Conservation (phyloP, 2,113 vertebrate genomes). For the Nothobranchius kuhntae region DNA sequence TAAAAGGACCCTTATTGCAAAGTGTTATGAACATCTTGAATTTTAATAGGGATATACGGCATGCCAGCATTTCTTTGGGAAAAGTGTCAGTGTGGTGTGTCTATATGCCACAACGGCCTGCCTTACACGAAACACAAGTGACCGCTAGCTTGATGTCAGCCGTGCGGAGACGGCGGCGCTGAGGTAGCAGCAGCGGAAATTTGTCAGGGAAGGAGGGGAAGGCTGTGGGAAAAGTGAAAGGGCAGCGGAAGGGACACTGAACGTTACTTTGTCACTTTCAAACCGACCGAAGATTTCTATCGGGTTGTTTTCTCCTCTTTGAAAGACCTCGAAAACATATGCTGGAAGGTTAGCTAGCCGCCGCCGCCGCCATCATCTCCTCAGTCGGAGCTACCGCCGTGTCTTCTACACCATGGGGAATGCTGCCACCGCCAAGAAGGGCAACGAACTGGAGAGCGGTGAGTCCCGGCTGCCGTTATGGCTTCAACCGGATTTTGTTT, state of each 20-base stretch:
- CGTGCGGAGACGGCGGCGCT: slow-evolving; percentile 23
- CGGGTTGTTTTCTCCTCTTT: slow-evolving; percentile 20
- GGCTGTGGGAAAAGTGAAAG: slow-evolving; percentile 22
- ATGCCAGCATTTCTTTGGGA: no score
- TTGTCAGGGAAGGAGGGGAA: slow-evolving; percentile 34
- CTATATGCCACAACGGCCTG: not conserved
- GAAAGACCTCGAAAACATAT: slow-evolving; percentile 34
- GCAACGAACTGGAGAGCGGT: slow-evolving; percentile 97
- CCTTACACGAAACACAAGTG: slow-evolving; percentile 44
- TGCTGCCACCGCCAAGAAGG: slow-evolving; percentile 94
- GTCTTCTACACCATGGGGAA: slow-evolving; percentile 88
- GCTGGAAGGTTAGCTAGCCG: slow-evolving; percentile 63
- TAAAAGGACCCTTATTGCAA: no score
- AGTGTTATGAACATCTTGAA: no score
- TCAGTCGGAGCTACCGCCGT: slow-evolving; percentile 66
- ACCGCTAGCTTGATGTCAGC: slow-evolving; percentile 73
- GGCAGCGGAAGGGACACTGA: slow-evolving; percentile 30
- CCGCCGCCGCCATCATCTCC: slow-evolving; percentile 58
- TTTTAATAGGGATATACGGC: no score
- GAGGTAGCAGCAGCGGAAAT: slow-evolving; percentile 40
- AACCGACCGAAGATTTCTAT: not conserved
- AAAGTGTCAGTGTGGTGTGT: not conserved
- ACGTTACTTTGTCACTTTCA: slow-evolving; percentile 1
- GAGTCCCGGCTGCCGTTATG: slow-evolving; percentile 64
- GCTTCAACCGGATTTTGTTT: not conserved